These are phyloP conservation scores for Notoglanidium macrostoma DNA, from an alignment of 2,797 vertebrate species.

Conservation along the genomic window DNA sequence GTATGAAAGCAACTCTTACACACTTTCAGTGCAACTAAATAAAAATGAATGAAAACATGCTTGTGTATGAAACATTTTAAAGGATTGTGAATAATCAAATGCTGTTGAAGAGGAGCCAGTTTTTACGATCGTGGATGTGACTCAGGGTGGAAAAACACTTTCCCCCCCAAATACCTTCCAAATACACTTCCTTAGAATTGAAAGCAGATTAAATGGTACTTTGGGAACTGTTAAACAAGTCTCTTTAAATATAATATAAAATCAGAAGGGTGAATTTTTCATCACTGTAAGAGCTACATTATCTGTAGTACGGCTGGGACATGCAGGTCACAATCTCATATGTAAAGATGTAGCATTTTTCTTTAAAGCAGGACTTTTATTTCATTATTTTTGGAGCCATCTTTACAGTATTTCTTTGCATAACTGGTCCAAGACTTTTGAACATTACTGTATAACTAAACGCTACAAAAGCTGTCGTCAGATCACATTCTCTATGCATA, in stretches of 20 bases:
- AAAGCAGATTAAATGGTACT: not conserved
- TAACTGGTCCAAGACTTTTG: too few relatives aligned
- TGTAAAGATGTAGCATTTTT: too few relatives aligned
- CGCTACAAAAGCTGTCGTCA: too few relatives aligned
- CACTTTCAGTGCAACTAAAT: not conserved
- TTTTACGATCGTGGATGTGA: not conserved
- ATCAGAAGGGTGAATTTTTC: not conserved
- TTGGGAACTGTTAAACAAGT: not conserved
- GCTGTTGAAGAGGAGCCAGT: not conserved
- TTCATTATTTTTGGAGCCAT: too few relatives aligned
- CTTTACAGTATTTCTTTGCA: too few relatives aligned
- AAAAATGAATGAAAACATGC: not conserved
- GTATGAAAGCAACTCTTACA: constrained; percentile 10
- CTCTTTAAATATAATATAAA: not conserved
- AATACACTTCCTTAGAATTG: too few relatives aligned
- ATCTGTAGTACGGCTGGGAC: not conserved
- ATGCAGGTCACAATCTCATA: not conserved
- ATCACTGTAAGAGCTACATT: not conserved
- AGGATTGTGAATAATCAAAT: not conserved
- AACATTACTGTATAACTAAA: too few relatives aligned
- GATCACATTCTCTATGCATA: too few relatives aligned
- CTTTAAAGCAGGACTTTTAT: too few relatives aligned
- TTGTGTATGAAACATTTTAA: too few relatives aligned
- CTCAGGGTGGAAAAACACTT: not conserved
- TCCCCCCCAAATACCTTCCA: not conserved